phyloP scores from a whole-genome alignment of 2,888 invertebrate genomes.

The Pammene aurita region DNA sequence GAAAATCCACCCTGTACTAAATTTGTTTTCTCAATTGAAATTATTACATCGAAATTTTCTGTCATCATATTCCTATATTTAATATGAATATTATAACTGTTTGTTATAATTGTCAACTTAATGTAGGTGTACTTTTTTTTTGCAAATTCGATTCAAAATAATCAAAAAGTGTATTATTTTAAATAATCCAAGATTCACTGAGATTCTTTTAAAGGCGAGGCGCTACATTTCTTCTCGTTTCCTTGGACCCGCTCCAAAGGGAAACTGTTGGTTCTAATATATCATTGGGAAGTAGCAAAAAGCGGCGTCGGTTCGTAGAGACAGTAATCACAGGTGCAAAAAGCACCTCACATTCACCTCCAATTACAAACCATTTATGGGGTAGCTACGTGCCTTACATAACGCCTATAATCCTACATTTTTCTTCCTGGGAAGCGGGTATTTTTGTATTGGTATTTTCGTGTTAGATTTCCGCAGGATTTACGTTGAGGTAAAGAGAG shows the following conservation, averaged over 20 bases:
- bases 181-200: not conserved
- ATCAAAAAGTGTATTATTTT: too few species aligned
- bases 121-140: too few species aligned
- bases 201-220: conserved; percentile 5
- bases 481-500: not conserved
- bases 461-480: conserved; percentile 10
- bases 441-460: conserved; percentile 42
- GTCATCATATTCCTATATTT: too few species aligned
- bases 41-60: too few species aligned
- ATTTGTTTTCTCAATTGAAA: too few species aligned
- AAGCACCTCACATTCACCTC: conserved; percentile 69
- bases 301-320: conserved; percentile 69
- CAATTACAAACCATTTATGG: conserved; percentile 81
- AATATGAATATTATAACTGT: too few species aligned
- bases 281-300: conserved; percentile 75
- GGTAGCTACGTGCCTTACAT: conserved; percentile 70
- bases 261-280: conserved; percentile 56
- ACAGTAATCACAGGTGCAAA: conserved; percentile 73
- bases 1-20: too few species aligned
- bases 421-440: conserved; percentile 48
- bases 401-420: conserved; percentile 69
- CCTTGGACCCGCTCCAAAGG: conserved; percentile 11
- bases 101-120: too few species aligned
- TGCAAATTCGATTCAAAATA: too few species aligned
- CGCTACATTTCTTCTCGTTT: conserved; percentile 14